Evolutionary conservation across 2,888 invertebrate genomes (phyloP).

Genomic region (Hypercompe scribonia): DNA sequence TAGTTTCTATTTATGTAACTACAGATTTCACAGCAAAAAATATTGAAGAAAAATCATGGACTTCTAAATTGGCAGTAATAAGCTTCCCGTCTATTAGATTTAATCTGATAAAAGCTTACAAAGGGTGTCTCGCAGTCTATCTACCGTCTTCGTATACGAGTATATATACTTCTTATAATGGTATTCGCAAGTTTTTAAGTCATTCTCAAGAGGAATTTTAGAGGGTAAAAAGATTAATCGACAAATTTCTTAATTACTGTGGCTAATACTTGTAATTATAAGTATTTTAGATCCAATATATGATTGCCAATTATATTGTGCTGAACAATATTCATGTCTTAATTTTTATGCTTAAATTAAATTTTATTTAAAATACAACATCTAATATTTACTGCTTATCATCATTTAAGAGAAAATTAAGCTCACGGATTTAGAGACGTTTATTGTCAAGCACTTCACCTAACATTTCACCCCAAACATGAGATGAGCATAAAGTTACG

Average conservation of each 20-base stretch:
- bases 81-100: neutral
- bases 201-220: too few relatives aligned
- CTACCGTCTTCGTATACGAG: neutral
- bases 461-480: too few relatives aligned
- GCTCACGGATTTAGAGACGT: too few relatives aligned
- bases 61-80: neutral
- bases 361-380: too few relatives aligned
- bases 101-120: neutral
- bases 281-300: too few relatives aligned
- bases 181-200: too few relatives aligned
- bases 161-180: neutral
- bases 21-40: neutral
- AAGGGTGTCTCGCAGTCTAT: neutral
- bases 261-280: neutral
- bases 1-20: neutral
- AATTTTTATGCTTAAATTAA: too few relatives aligned
- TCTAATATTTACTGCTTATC: too few relatives aligned
- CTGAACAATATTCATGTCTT: too few relatives aligned
- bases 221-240: neutral
- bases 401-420: too few relatives aligned
- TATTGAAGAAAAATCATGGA: neutral
- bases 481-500: too few relatives aligned
- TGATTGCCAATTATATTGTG: too few relatives aligned
- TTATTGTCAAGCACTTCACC: neutral
- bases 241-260: neutral